Percentiles rank a stretch among this genome's conserved stretches.
phyloP scores from a whole-genome alignment of 2,797 vertebrate genomes.

The Simalia tracyae region DNA sequence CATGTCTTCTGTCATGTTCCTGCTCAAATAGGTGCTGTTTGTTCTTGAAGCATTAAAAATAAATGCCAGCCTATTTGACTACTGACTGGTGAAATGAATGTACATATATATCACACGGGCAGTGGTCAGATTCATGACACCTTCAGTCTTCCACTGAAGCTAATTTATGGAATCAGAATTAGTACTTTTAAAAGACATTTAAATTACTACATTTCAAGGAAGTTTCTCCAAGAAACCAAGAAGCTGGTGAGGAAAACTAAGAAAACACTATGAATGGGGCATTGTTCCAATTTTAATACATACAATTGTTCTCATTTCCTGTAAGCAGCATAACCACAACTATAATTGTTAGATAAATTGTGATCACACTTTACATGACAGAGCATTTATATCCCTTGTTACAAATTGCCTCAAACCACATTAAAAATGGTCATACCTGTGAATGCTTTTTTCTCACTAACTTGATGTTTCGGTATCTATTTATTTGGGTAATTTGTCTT shows the following conservation, averaged over 20 bases:
- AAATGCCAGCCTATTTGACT: neutral
- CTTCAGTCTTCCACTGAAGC: neutral
- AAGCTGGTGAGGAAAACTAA: neutral
- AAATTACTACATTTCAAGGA: neutral
- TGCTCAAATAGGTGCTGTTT: neutral
- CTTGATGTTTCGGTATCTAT: neutral
- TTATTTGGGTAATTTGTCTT: conserved; percentile 38
- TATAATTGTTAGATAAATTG: conserved; percentile 33
- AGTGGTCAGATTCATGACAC: neutral
- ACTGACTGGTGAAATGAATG: neutral
- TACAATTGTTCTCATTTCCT: neutral
- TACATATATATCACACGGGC: neutral
- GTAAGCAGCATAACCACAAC: neutral
- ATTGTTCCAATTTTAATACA: neutral
- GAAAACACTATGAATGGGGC: neutral
- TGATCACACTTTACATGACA: conserved; percentile 18
- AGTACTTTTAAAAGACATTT: neutral
- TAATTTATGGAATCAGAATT: neutral
- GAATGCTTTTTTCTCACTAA: conserved; percentile 35
- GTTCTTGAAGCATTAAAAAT: neutral
- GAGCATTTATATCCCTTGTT: conserved; percentile 33
- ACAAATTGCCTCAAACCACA: conserved; percentile 37
- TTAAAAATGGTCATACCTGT: conserved; percentile 57
- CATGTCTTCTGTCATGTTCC: neutral
- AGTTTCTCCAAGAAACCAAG: neutral